Evolutionary conservation across 2,888 invertebrate genomes (phyloP), one percentile per base, ranked within the genome.

Genomic region (Drosophila subquinaria): DNA sequence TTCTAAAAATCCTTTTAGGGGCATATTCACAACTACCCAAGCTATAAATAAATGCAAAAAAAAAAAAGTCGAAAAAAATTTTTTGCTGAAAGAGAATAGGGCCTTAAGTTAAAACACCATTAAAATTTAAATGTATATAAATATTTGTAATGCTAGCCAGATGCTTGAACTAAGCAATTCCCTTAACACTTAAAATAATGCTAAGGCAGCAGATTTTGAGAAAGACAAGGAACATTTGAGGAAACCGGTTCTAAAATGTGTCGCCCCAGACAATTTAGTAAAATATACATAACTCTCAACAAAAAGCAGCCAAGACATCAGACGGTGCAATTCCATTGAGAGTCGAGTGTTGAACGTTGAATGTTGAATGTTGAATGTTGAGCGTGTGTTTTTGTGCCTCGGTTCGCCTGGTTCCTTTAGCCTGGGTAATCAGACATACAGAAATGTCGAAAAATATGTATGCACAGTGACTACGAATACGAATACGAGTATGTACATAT

Each of bases 251-350:
- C 43, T 23, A 68, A 30, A 61, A 61, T 52, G 47, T 43, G 48
- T 52, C 55, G 73, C 63, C 59, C 63, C 47, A 63, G 63, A 76
- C 74, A 61, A 73, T 73, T 76, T 78, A 27, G 35, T 50, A 45
- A 23, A 43, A 42, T 51, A 36, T 52, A 56, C 74, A 69, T 79
- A 73, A 64, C 59, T 74, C 76, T 74, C 76, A 78, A 59, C 59
- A 47, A 36, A 60, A 42, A 1, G 35, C 27, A 50, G 40, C 13
- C 56, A 57, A 55, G n/a, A 38, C 69, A 61, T 30, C 43, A 52
- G 57, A 63, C 59, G 59, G 35, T 51, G 57, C 61, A 57, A 75
- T 69, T 69, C 74, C 64, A 57, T 33, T 1, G 69, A 65, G 74
- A 69, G 43, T 61, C 55, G 40, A 40, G 70, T 43, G 43, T 15